Evolutionary conservation across 2,797 vertebrate species (phyloP).

Genomic region (Otolemur crassicaudatus): DNA sequence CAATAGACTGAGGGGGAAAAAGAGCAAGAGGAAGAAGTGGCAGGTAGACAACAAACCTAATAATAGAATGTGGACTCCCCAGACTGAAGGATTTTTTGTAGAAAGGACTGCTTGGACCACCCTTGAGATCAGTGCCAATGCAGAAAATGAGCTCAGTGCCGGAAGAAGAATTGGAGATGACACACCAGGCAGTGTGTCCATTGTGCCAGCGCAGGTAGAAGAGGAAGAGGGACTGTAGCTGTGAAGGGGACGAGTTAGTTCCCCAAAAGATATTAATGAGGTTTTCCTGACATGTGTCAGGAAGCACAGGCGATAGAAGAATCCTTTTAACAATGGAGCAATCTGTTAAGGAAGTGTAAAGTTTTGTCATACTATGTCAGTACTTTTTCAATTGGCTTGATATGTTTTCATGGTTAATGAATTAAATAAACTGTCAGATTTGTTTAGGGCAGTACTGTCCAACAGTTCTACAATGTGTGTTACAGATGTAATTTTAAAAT

Average conservation of each 20-base stretch:
- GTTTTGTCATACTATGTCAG: background rate
- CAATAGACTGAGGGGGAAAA: background rate
- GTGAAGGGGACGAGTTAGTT: background rate
- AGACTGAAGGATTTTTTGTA: background rate
- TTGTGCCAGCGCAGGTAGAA: background rate
- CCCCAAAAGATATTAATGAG: background rate
- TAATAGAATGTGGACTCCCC: background rate
- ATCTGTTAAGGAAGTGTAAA: background rate
- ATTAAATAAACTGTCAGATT: background rate
- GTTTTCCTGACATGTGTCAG: background rate
- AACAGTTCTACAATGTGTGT: slow-evolving; percentile 41
- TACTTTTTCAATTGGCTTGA: background rate
- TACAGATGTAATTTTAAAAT: background rate
- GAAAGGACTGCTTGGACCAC: background rate
- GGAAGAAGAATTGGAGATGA: background rate
- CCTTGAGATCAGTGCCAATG: background rate
- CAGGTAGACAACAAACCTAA: background rate
- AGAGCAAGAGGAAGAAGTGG: background rate
- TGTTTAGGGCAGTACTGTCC: background rate
- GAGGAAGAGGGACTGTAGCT: background rate
- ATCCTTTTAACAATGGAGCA: background rate
- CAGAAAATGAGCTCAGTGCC: background rate
- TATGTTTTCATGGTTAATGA: slow-evolving; percentile 49
- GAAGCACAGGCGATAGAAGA: background rate
- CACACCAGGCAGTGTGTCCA: background rate